Percentiles rank a stretch among this genome's conserved stretches.
These are phyloP conservation scores for Lineus longissimus DNA, from an alignment of 1,140 invertebrate genomes.

Conservation along the genomic window DNA sequence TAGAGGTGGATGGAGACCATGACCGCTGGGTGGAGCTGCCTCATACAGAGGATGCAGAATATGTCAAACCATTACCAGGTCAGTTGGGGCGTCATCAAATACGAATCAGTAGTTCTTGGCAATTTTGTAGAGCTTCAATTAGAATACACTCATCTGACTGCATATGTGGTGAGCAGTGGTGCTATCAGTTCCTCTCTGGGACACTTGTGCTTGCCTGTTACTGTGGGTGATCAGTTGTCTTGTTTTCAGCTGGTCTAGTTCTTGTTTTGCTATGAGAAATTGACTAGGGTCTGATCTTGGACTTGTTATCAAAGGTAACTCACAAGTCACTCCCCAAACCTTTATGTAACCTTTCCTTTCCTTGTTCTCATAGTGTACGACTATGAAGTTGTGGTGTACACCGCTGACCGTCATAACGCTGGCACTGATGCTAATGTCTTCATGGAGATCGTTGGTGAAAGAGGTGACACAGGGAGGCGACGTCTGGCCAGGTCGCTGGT, in stretches of 20 bases:
- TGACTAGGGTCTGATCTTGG: no score
- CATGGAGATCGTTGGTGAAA: slow-evolving; percentile 23
- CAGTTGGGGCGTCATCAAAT: background rate
- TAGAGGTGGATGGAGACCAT: slow-evolving; percentile 23
- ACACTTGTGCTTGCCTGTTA: no score
- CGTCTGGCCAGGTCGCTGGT: slow-evolving; percentile 13
- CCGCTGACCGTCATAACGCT: slow-evolving; percentile 18
- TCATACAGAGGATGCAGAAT: slow-evolving; percentile 15
- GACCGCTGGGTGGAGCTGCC: slow-evolving; percentile 37
- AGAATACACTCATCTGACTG: no score
- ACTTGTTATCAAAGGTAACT: no score
- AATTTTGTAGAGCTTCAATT: background rate
- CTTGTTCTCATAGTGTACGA: slow-evolving; percentile 9
- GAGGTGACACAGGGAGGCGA: slow-evolving; percentile 20
- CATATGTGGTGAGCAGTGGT: no score
- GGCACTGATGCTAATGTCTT: slow-evolving; percentile 23
- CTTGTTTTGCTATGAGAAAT: no score
- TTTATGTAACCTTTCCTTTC: no score
- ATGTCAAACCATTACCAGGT: slow-evolving; percentile 22
- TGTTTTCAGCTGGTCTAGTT: no score
- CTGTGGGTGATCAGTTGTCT: no score
- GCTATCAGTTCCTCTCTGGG: no score
- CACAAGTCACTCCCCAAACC: no score
- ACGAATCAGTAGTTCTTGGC: background rate
- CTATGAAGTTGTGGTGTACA: slow-evolving; percentile 21